Percentiles rank a stretch among this genome's conserved stretches.
Conservation (phyloP, 2,113 vertebrate genomes). For the Silurus glanis region DNA sequence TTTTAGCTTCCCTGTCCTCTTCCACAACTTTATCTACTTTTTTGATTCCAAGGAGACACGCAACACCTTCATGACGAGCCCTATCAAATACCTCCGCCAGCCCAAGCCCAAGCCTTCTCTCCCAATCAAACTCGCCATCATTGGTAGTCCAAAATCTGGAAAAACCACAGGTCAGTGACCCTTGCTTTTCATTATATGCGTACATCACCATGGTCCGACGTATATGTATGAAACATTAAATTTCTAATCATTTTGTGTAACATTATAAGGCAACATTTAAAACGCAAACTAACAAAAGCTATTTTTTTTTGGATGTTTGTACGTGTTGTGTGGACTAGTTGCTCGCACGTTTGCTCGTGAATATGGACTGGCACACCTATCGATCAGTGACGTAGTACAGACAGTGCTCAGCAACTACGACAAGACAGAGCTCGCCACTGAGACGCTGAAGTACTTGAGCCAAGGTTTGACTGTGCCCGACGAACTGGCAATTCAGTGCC, state of each 20-base stretch:
- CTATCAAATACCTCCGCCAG: conserved; percentile 88
- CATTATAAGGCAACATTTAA: neutral
- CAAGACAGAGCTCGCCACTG: conserved; percentile 73
- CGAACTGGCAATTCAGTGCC: conserved; percentile 81
- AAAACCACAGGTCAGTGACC: conserved; percentile 84
- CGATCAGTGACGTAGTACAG: conserved; percentile 78
- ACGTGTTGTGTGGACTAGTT: conserved; percentile 69
- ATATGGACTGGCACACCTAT: conserved; percentile 80
- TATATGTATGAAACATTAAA: neutral
- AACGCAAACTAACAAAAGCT: neutral
- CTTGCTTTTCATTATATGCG: neutral
- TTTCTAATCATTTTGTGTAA: neutral
- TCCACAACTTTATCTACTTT: conserved; percentile 89
- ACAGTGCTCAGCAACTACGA: conserved; percentile 71
- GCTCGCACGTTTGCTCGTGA: conserved; percentile 76
- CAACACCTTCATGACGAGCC: conserved; percentile 84
- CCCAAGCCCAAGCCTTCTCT: conserved; percentile 75
- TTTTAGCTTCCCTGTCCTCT: conserved; percentile 76
- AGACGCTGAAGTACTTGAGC: conserved; percentile 75
- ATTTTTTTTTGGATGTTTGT: conserved; percentile 2
- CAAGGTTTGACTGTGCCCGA: conserved; percentile 82
- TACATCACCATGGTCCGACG: neutral
- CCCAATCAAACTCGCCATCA: conserved; percentile 82
- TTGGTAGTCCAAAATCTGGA: conserved; percentile 91
- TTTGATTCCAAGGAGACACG: conserved; percentile 84